phyloP scores from a whole-genome alignment of 2,797 vertebrate species.

The Hephaestus fuliginosus region DNA sequence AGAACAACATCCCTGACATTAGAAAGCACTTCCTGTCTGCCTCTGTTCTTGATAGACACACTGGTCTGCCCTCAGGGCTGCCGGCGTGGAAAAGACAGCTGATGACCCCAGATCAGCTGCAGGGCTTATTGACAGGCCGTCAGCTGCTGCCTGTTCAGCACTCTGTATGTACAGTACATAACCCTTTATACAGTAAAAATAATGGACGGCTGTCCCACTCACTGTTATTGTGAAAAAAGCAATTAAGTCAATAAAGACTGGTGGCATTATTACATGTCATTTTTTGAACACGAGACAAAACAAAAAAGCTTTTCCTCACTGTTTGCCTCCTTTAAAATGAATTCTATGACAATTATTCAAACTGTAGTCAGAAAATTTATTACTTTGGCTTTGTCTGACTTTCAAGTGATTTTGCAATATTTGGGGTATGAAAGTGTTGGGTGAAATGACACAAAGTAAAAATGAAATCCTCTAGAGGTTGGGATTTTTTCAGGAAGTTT shows the following conservation, averaged over 20 bases:
- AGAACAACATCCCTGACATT: not conserved
- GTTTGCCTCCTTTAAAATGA: no score
- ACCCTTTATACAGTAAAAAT: conserved; percentile 21
- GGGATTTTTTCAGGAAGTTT: no score
- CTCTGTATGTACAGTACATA: conserved; percentile 13
- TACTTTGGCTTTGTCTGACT: not conserved
- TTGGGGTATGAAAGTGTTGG: not conserved
- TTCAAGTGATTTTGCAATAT: no score
- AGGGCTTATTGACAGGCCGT: conserved; percentile 1
- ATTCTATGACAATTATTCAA: not conserved
- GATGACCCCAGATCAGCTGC: conserved; percentile 31
- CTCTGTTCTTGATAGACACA: conserved; percentile 15
- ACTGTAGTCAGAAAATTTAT: not conserved
- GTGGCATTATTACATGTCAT: not conserved
- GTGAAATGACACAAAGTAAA: not conserved
- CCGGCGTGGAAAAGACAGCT: not conserved
- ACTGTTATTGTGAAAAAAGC: not conserved
- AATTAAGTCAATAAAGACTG: not conserved
- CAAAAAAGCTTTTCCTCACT: no score
- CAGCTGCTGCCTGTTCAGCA: conserved; percentile 34
- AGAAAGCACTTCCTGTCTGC: conserved; percentile 25
- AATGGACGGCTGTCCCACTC: not conserved
- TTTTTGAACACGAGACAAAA: no score
- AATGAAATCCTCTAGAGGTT: no score
- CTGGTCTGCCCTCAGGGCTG: not conserved